A percentile compares a stretch with the other conserved stretches of the same genome.
Conservation (phyloP, 1,140 invertebrate genomes). For the Varroa destructor region DNA sequence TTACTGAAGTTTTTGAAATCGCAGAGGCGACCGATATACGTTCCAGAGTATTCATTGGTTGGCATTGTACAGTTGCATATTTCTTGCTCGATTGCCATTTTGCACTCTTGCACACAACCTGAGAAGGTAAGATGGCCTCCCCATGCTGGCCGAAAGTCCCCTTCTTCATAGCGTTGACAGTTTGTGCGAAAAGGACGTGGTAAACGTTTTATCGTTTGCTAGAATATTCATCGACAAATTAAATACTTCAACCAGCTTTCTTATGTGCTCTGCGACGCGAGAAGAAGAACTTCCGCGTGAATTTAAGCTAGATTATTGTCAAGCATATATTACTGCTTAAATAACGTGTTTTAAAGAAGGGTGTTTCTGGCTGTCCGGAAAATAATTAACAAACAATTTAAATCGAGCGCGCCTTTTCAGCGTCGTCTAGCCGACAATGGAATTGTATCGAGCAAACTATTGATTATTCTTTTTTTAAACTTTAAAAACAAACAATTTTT, state of each 20-base stretch:
- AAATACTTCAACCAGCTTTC: not conserved
- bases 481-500: no score
- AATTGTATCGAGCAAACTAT: no score
- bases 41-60: constrained; percentile 3
- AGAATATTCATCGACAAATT: not conserved
- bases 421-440: no score
- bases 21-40: not conserved
- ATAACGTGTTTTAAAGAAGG: no score
- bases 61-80: constrained; percentile 22
- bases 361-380: no score
- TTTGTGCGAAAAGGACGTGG: constrained; percentile 11
- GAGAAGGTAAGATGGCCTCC: not conserved
- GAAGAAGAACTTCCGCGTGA: not conserved
- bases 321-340: not conserved
- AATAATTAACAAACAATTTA: no score
- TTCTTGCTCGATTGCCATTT: not conserved
- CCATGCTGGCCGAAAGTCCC: not conserved
- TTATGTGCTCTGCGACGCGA: not conserved
- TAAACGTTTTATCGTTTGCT: constrained; percentile 11
- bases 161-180: not conserved
- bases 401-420: no score
- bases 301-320: not conserved
- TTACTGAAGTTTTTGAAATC: constrained; percentile 21
- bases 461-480: no score
- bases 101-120: constrained; percentile 9